Percentiles rank a stretch among this genome's conserved stretches.
phyloP scores from a whole-genome alignment of 1,140 invertebrate species.

The Mya arenaria region DNA sequence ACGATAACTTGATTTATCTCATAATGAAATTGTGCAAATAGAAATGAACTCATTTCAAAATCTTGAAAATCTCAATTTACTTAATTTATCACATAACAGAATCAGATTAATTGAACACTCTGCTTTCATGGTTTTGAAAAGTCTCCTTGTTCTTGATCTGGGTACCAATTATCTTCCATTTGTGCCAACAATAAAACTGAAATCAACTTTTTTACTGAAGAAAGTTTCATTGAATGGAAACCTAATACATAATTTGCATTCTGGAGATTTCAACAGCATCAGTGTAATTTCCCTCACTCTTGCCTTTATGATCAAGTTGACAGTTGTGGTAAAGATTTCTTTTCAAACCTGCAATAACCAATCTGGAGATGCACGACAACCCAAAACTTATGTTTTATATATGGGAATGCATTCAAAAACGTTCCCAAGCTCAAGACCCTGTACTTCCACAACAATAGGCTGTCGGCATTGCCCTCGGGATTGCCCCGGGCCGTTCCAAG shows the following conservation, averaged over 20 bases:
- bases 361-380: conserved; percentile 80
- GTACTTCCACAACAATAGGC: conserved; percentile 79
- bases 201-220: conserved; percentile 62
- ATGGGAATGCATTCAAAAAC: conserved; percentile 79
- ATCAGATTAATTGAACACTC: conserved; percentile 61
- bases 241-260: conserved; percentile 70
- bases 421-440: conserved; percentile 76
- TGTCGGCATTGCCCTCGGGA: conserved; percentile 74
- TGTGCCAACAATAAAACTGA: conserved; percentile 64
- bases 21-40: conserved; percentile 68
- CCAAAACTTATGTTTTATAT: conserved; percentile 79
- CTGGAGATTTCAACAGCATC: conserved; percentile 75
- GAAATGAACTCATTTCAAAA: conserved; percentile 64
- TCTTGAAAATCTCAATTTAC: conserved; percentile 66
- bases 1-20: conserved; percentile 62
- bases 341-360: conserved; percentile 78
- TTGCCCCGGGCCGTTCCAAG: conserved; percentile 70
- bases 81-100: conserved; percentile 70
- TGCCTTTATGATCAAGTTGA: conserved; percentile 77
- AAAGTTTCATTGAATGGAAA: conserved; percentile 74
- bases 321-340: conserved; percentile 78
- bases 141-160: conserved; percentile 69
- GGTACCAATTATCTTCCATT: conserved; percentile 65
- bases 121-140: conserved; percentile 66
- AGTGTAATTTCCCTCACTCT: conserved; percentile 76